These are phyloP conservation scores for Lepilemur ruficaudatus DNA, from an alignment of 2,797 vertebrate species.

Conservation along the genomic window DNA sequence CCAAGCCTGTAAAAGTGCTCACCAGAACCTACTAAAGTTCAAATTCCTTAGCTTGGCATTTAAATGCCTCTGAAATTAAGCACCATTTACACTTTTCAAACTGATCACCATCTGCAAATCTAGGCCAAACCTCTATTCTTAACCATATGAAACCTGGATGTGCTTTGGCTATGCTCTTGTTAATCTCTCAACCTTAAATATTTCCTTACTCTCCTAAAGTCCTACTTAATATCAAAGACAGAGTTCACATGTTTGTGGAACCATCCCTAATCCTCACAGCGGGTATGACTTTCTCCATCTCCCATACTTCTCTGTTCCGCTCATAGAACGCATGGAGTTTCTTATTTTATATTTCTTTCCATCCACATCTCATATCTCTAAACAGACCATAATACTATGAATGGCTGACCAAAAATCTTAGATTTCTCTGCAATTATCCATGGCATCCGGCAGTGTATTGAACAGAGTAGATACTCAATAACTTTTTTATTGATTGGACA, in stretches of 20 bases:
- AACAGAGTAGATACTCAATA: background rate
- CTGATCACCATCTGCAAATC: background rate
- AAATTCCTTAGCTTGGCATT: background rate
- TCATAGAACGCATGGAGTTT: background rate
- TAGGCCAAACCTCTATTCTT: background rate
- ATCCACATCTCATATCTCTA: background rate
- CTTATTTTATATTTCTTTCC: background rate
- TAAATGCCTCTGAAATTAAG: conserved; percentile 1
- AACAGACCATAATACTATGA: background rate
- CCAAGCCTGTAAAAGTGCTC: background rate
- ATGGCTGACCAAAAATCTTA: background rate
- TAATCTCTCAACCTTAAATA: background rate
- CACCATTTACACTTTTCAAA: background rate
- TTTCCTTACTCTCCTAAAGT: background rate
- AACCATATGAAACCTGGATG: background rate
- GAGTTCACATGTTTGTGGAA: background rate
- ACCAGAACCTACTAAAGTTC: background rate
- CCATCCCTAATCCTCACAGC: background rate
- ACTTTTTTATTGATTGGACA: background rate
- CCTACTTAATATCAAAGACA: background rate
- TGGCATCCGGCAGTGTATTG: background rate
- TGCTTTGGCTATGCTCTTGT: background rate
- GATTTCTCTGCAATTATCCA: background rate
- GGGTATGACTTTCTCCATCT: background rate
- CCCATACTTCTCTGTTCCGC: background rate